Conservation (phyloP, 1,140 invertebrate species). For the Callitettix versicolor region DNA sequence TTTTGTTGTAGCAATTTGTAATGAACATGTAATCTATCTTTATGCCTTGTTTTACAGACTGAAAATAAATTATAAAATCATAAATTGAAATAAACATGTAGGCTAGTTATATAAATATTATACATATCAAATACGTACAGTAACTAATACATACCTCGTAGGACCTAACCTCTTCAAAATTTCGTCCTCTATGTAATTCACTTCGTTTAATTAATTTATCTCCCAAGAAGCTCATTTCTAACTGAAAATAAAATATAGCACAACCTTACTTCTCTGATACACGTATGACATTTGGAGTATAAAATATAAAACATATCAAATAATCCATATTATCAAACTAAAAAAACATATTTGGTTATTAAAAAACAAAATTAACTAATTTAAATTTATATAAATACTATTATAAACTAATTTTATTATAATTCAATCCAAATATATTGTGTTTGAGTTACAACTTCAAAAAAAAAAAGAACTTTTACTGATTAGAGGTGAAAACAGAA, state of each 20-base stretch:
- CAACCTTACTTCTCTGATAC: no score
- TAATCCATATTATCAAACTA: no score
- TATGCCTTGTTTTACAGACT: not conserved
- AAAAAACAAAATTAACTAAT: no score
- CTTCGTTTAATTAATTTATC: conserved; percentile 4
- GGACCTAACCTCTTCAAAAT: conserved; percentile 1
- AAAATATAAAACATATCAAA: no score
- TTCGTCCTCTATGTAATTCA: conserved; percentile 1
- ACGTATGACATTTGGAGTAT: no score
- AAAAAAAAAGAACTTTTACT: no score
- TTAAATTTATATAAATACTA: no score
- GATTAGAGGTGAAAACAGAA: no score
- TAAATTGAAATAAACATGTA: not conserved
- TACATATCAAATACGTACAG: not conserved
- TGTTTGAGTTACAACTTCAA: no score
- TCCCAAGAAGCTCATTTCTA: not conserved
- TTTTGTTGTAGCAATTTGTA: conserved; percentile 34
- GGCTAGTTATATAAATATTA: not conserved
- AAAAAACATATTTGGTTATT: no score
- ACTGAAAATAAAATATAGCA: conserved; percentile 2
- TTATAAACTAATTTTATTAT: no score
- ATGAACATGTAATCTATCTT: conserved; percentile 34
- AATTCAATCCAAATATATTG: no score
- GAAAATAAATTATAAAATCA: not conserved
- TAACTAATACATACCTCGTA: conserved; percentile 2